Percentiles rank a stretch among this genome's conserved stretches.
These are phyloP conservation scores for Steinernema hermaphroditum DNA, from an alignment of 2,888 invertebrate species.

Conservation along the genomic window DNA sequence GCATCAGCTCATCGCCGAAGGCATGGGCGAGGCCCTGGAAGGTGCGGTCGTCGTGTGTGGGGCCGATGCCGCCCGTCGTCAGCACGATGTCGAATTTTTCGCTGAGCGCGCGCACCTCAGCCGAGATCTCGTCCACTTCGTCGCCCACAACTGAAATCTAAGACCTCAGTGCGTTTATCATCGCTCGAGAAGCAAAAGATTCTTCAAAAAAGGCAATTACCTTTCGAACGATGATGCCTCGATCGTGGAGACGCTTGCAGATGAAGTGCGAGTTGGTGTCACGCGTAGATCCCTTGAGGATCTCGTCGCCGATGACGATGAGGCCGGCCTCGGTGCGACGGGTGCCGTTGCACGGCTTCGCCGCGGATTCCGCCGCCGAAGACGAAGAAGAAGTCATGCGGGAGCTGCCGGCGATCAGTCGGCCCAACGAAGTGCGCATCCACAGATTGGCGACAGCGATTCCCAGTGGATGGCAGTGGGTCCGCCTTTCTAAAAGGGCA, in stretches of 20 bases:
- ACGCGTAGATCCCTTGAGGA: constrained; percentile 75
- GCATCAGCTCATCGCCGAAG: constrained; percentile 67
- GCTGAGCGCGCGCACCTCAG: constrained; percentile 72
- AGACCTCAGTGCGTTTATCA: constrained; percentile 36
- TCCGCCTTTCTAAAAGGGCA: not conserved
- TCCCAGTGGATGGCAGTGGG: not conserved
- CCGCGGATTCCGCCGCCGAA: not conserved
- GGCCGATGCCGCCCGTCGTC: constrained; percentile 79
- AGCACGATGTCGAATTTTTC: constrained; percentile 73
- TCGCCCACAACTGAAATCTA: constrained; percentile 76
- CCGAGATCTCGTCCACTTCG: constrained; percentile 73
- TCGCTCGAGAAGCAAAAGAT: not conserved
- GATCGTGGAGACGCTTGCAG: constrained; percentile 72
- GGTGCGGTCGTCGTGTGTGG: constrained; percentile 79
- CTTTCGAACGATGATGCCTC: constrained; percentile 74
- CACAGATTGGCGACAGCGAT: not conserved
- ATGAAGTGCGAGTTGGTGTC: constrained; percentile 77
- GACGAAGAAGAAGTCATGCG: constrained; percentile 18
- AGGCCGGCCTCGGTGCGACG: not conserved
- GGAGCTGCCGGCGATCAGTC: not conserved
- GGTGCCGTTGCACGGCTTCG: not conserved
- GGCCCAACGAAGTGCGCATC: not conserved
- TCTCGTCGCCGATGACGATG: constrained; percentile 78
- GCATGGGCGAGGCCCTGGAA: constrained; percentile 73
- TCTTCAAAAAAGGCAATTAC: constrained; percentile 52